Conservation (phyloP, 2,888 invertebrate species). For the Ypsolopha sequella region DNA sequence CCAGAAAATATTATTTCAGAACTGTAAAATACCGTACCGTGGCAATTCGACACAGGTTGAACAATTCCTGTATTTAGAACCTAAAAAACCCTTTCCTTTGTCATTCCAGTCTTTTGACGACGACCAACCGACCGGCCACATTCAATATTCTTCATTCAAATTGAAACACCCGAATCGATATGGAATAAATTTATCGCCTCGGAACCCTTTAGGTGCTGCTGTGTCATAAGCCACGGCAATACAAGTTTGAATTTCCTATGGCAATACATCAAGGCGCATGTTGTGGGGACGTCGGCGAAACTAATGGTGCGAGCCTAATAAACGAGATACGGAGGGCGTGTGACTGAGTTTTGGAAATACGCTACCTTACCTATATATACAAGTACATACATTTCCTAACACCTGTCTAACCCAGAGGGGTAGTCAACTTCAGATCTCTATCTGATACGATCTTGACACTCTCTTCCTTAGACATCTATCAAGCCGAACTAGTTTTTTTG, state of each 20-base stretch:
- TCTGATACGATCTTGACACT: too few relatives aligned
- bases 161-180: constrained; percentile 3
- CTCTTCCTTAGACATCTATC: too few relatives aligned
- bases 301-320: constrained; percentile 36
- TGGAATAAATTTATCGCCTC: constrained; percentile 4
- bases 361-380: neutral
- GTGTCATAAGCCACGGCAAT: constrained; percentile 3
- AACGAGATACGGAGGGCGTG: constrained; percentile 16
- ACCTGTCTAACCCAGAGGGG: too few relatives aligned
- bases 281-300: constrained; percentile 21
- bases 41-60: too few relatives aligned
- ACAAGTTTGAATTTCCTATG: neutral
- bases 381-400: neutral
- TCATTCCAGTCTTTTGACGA: too few relatives aligned
- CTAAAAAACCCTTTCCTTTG: too few relatives aligned
- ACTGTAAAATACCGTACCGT: too few relatives aligned
- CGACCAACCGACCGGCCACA: neutral
- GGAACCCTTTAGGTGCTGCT: neutral
- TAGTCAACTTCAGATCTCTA: too few relatives aligned
- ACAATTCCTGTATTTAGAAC: too few relatives aligned
- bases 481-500: too few relatives aligned
- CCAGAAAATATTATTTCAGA: too few relatives aligned
- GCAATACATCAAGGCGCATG: constrained; percentile 17
- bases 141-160: constrained; percentile 4
- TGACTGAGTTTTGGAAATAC: neutral